Evolutionary conservation across 2,888 invertebrate species (phyloP).

Genomic region (Bedellia somnulentella): DNA sequence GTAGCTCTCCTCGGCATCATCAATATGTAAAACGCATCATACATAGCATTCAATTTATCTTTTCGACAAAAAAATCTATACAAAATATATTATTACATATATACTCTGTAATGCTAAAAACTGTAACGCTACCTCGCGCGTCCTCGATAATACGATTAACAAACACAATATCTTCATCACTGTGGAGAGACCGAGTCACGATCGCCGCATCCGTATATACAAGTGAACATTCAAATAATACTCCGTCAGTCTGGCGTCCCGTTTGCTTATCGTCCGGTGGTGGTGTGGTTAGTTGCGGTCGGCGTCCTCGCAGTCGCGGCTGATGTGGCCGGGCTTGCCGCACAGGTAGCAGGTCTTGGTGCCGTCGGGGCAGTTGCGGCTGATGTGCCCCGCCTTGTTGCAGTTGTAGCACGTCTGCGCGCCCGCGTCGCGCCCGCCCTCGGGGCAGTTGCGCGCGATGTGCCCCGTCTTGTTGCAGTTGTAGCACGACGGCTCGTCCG

Average conservation of each 20-base stretch:
- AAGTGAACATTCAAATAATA: slow-evolving; percentile 46
- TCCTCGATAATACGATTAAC: slow-evolving; percentile 58
- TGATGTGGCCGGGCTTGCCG: slow-evolving; percentile 88
- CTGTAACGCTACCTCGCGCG: slow-evolving; percentile 59
- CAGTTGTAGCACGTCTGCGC: slow-evolving; percentile 90
- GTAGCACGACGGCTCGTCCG: slow-evolving; percentile 87
- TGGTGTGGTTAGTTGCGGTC: slow-evolving; percentile 62
- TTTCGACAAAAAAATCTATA: slow-evolving; percentile 63
- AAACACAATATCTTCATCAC: slow-evolving; percentile 58
- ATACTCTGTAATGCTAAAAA: slow-evolving; percentile 63
- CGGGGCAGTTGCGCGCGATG: slow-evolving; percentile 85
- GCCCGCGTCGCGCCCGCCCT: slow-evolving; percentile 66
- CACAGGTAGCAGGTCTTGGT: slow-evolving; percentile 91
- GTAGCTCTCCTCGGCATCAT: slow-evolving; percentile 31
- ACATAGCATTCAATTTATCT: slow-evolving; percentile 56
- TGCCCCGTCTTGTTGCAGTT: slow-evolving; percentile 94
- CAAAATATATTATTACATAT: slow-evolving; percentile 64
- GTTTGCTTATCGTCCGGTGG: slow-evolving; percentile 54
- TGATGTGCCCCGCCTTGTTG: slow-evolving; percentile 91
- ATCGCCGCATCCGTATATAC: slow-evolving; percentile 28
- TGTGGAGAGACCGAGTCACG: too few species aligned
- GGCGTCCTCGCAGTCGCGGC: slow-evolving; percentile 85
- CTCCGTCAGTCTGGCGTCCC: slow-evolving; percentile 40
- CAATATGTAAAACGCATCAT: slow-evolving; percentile 55
- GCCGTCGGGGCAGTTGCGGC: slow-evolving; percentile 81